Conservation (phyloP, 1,140 invertebrate genomes). For the Drosophila ficusphila region DNA sequence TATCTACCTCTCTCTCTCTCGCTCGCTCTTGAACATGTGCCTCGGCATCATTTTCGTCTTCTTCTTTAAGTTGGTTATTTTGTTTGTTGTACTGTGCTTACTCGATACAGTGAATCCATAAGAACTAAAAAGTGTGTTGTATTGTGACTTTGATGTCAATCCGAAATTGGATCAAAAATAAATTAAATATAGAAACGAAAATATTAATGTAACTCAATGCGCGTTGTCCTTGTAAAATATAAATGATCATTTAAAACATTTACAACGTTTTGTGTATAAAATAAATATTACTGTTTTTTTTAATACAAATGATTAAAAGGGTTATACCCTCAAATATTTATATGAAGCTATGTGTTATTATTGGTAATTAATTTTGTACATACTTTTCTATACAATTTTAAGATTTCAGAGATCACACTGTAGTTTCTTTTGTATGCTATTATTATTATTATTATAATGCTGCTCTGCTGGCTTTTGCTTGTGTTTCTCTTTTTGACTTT, state of each 20-base stretch:
- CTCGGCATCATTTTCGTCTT: slow-evolving; percentile 45
- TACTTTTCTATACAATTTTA: slow-evolving; percentile 30
- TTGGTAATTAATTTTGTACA: background rate
- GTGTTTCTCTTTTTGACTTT: slow-evolving; percentile 18
- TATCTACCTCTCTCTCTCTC: slow-evolving; percentile 12
- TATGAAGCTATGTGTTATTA: no score
- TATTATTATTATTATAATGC: slow-evolving; percentile 71
- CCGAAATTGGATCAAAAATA: no score
- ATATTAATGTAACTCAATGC: no score
- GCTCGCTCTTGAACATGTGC: slow-evolving; percentile 43
- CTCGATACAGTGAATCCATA: slow-evolving; percentile 6
- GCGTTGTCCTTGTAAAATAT: no score
- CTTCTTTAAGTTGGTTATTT: slow-evolving; percentile 50
- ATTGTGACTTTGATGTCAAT: background rate
- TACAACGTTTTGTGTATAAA: no score
- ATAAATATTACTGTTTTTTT: no score
- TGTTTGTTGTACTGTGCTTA: slow-evolving; percentile 48
- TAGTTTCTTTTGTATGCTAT: slow-evolving; percentile 45
- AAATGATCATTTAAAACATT: no score
- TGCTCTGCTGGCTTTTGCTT: slow-evolving; percentile 22
- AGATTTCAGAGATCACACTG: background rate
- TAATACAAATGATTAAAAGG: no score
- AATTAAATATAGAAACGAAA: no score
- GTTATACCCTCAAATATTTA: no score
- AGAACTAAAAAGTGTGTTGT: background rate